Conservation (phyloP, 2,113 vertebrate genomes). For the Gallinago paraguaiae region DNA sequence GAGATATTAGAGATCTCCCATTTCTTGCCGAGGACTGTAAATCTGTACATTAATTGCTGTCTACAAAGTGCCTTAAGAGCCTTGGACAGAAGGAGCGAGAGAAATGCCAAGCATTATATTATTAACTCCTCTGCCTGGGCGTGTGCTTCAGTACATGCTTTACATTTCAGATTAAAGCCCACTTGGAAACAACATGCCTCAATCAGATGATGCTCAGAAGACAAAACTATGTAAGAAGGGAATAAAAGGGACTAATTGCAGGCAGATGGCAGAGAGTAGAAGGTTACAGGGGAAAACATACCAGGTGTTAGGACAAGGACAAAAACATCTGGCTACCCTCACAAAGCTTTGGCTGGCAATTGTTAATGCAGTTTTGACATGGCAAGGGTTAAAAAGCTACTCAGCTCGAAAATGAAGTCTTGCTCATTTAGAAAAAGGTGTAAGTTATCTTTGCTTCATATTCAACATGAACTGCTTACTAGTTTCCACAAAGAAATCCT, state of each 20-base stretch:
- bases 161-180: slow-evolving; percentile 18
- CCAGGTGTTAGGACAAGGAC: not conserved
- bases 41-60: slow-evolving; percentile 58
- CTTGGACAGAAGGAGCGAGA: slow-evolving; percentile 55
- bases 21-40: slow-evolving; percentile 8
- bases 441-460: not conserved
- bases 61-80: slow-evolving; percentile 47
- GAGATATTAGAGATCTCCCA: slow-evolving; percentile 12
- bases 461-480: not conserved
- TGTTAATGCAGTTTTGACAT: fast-evolving
- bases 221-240: not conserved
- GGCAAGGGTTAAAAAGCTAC: not conserved
- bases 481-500: not conserved
- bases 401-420: not conserved
- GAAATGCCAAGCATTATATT: slow-evolving; percentile 59
- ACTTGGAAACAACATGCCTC: slow-evolving; percentile 20
- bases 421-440: not conserved
- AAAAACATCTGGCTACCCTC: slow-evolving; percentile 3
- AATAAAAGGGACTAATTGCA: not conserved
- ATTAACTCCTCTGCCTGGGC: slow-evolving; percentile 63
- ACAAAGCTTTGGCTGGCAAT: not conserved
- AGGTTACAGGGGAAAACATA: not conserved
- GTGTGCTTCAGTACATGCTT: slow-evolving; percentile 40
- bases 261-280: not conserved
- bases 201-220: slow-evolving; percentile 43